phyloP scores from a whole-genome alignment of 2,113 vertebrate genomes.

The Scomber scombrus region DNA sequence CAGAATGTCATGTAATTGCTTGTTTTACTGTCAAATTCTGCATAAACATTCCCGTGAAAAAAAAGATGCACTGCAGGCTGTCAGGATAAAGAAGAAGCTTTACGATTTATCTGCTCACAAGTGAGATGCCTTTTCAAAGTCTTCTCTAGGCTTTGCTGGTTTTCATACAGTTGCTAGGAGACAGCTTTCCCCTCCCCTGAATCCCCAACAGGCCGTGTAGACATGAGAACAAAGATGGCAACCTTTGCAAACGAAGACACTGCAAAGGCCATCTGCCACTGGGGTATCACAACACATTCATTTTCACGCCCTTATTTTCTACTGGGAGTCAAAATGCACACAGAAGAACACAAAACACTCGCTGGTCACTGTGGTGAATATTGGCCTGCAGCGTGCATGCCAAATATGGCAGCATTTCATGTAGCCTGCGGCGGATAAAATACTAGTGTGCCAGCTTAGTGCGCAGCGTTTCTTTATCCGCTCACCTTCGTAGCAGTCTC shows the following conservation, averaged over 20 bases:
- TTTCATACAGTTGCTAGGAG: conserved; percentile 86
- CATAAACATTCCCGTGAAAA: background rate
- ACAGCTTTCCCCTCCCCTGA: conserved; percentile 72
- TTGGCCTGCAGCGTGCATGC: background rate
- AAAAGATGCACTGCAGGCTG: background rate
- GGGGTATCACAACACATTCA: conserved; percentile 49
- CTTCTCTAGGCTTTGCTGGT: conserved; percentile 56
- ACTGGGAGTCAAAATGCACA: conserved; percentile 30
- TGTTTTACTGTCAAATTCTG: background rate
- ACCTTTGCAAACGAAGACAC: conserved; percentile 71
- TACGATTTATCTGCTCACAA: conserved; percentile 42
- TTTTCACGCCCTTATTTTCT: conserved; percentile 36
- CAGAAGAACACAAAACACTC: background rate
- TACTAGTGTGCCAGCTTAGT: background rate
- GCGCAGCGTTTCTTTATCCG: background rate
- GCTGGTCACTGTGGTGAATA: background rate
- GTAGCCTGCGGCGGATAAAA: conserved; percentile 3
- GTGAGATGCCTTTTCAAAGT: conserved; percentile 62
- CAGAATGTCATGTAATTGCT: background rate
- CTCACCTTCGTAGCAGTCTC: conserved; percentile 98
- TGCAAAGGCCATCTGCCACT: conserved; percentile 74
- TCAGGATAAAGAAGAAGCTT: background rate
- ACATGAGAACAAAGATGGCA: conserved; percentile 82
- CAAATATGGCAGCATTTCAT: background rate
- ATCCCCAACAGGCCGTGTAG: conserved; percentile 77